Evolutionary conservation across 2,888 invertebrate genomes (phyloP).

Genomic region (Notodonta dromedarius): DNA sequence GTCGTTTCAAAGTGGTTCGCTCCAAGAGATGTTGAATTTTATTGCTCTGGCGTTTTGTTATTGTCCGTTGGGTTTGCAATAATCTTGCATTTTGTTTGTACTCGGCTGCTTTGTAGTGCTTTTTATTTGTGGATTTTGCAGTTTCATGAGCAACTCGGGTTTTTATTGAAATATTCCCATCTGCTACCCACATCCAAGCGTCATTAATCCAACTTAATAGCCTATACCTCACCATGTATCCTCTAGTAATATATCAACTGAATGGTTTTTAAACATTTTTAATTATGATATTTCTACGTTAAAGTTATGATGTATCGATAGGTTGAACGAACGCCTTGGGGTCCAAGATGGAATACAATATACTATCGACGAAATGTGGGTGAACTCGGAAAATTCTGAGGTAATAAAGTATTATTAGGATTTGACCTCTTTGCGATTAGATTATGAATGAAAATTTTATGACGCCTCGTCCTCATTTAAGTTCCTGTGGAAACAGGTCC

Average conservation of each 20-base stretch:
- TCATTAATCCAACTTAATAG: conserved; percentile 29
- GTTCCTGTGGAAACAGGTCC: no score
- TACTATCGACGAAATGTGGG: no score
- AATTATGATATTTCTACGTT: background rate
- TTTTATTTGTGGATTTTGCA: conserved; percentile 5
- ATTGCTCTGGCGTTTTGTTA: conserved; percentile 39
- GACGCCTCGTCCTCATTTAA: no score
- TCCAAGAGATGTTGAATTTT: conserved; percentile 24
- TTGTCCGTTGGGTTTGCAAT: conserved; percentile 27
- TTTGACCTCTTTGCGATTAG: no score
- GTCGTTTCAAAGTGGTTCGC: background rate
- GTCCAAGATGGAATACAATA: no score
- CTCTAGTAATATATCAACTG: conserved; percentile 22
- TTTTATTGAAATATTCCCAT: conserved; percentile 7
- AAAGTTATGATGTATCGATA: no score
- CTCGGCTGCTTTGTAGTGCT: conserved; percentile 21
- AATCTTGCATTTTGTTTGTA: conserved; percentile 35
- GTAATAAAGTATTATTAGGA: no score
- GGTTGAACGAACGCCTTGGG: no score
- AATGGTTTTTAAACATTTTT: background rate
- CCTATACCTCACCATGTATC: conserved; percentile 29
- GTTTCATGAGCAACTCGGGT: no score
- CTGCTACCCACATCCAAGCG: conserved; percentile 20
- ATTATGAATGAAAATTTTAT: no score
- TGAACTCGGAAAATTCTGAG: no score